These are phyloP conservation scores for Zoanthus sansibaricus DNA, from an alignment of 92 coral and sea anemone species.

Conservation along the genomic window DNA sequence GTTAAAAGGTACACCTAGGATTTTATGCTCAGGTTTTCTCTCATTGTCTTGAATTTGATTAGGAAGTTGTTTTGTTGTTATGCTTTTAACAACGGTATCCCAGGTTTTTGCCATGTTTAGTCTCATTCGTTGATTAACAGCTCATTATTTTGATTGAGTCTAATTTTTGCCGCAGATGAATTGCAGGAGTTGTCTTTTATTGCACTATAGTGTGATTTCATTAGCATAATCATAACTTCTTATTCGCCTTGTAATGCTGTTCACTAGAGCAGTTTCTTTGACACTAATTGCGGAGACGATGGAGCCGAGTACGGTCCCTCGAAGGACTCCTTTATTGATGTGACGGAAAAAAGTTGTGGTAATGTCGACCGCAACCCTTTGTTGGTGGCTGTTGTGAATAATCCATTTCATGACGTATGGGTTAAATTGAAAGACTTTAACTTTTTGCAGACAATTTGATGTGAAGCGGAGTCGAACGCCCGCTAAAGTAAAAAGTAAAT, in stretches of 20 bases:
- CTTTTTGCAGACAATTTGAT: no score
- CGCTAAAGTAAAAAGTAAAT: no score
- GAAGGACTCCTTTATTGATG: conserved; percentile 54
- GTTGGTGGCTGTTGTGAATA: no score
- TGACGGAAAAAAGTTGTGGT: background rate
- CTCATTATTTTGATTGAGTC: background rate
- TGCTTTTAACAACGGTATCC: no score
- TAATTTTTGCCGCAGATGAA: conserved; percentile 10
- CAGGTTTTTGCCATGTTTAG: no score
- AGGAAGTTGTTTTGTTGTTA: background rate
- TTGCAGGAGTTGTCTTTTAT: conserved; percentile 33
- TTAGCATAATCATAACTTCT: no score
- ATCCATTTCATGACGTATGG: no score
- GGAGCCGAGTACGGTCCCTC: conserved; percentile 47
- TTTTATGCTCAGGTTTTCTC: conserved; percentile 2
- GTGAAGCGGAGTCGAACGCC: no score
- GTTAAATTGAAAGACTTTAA: no score
- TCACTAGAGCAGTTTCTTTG: no score
- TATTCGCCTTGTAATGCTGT: no score
- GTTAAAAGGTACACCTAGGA: background rate
- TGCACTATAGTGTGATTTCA: conserved; percentile 49
- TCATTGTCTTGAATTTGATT: background rate
- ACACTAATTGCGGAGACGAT: conserved; percentile 30
- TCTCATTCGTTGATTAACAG: background rate
- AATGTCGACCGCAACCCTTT: background rate